Evolutionary conservation across 2,113 vertebrate species (phyloP).

Genomic region (Aegotheles bennettii): DNA sequence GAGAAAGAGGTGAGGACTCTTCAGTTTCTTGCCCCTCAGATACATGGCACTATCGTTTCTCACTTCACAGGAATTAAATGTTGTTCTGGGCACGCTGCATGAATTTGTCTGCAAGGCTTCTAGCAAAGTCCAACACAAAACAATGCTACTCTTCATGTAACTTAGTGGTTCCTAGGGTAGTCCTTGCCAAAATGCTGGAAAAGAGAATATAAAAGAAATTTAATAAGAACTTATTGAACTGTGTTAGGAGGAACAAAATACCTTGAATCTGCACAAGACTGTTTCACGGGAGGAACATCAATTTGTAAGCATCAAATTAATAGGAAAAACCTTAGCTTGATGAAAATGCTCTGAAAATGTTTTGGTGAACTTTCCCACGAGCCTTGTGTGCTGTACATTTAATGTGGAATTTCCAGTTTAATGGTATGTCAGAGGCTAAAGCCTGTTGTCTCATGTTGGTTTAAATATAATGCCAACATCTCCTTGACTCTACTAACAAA

Average conservation of each 20-base stretch:
- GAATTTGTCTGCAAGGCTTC: not conserved
- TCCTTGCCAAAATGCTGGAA: not conserved
- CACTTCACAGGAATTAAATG: not conserved
- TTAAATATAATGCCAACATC: not conserved
- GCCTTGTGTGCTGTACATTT: not conserved
- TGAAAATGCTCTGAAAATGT: not conserved
- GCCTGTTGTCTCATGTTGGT: not conserved
- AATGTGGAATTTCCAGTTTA: not conserved
- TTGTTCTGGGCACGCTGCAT: accelerated
- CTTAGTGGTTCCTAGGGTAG: not conserved
- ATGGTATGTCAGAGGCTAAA: not conserved
- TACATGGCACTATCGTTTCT: not conserved
- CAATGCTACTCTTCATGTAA: not conserved
- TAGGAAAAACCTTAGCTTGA: not conserved
- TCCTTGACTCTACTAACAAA: not conserved
- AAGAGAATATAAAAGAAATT: not conserved
- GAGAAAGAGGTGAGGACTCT: not conserved
- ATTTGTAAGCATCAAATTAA: not conserved
- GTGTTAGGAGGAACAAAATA: not conserved
- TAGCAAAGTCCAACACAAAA: not conserved
- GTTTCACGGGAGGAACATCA: not conserved
- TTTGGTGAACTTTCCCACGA: not conserved
- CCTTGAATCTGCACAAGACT: not conserved
- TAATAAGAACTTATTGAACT: not conserved
- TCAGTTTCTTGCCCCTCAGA: not conserved